Percentiles rank a stretch among this genome's conserved stretches.
These are phyloP conservation scores for Cheilosia scutellata DNA, from an alignment of 2,888 invertebrate species.

Conservation along the genomic window DNA sequence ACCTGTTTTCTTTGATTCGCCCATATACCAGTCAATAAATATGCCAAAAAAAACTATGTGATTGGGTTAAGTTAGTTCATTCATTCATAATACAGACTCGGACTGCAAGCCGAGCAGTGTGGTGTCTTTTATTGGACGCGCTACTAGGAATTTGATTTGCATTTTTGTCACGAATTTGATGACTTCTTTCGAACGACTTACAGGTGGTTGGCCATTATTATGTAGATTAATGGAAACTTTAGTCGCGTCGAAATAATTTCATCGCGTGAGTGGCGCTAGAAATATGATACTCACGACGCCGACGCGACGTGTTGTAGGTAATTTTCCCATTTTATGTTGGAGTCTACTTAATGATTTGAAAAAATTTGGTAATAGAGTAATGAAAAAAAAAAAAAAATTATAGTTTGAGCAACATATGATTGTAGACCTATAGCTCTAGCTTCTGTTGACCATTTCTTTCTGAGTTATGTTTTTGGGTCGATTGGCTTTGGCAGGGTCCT, in stretches of 20 bases:
- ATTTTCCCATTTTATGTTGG: no score
- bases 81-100: not conserved
- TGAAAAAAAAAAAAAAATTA: no score
- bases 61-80: constrained; percentile 46
- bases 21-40: constrained; percentile 16
- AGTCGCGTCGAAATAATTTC: not conserved
- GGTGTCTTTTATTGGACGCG: not conserved
- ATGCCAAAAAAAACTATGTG: constrained; percentile 48
- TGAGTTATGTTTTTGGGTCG: no score
- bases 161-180: constrained; percentile 41
- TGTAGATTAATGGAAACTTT: constrained; percentile 56
- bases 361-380: no score
- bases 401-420: no score
- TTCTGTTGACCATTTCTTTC: no score
- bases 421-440: no score
- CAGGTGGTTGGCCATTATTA: constrained; percentile 28
- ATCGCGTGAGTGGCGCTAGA: no score
- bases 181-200: constrained; percentile 18
- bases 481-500: no score
- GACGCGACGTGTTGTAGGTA: no score
- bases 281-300: no score
- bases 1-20: constrained; percentile 12
- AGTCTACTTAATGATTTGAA: no score
- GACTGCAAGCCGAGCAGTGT: not conserved
- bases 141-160: constrained; percentile 25